Evolutionary conservation across 2,113 vertebrate species (phyloP), one percentile per base, ranked within the genome.

Genomic region (Porphyrio hochstetteri): DNA sequence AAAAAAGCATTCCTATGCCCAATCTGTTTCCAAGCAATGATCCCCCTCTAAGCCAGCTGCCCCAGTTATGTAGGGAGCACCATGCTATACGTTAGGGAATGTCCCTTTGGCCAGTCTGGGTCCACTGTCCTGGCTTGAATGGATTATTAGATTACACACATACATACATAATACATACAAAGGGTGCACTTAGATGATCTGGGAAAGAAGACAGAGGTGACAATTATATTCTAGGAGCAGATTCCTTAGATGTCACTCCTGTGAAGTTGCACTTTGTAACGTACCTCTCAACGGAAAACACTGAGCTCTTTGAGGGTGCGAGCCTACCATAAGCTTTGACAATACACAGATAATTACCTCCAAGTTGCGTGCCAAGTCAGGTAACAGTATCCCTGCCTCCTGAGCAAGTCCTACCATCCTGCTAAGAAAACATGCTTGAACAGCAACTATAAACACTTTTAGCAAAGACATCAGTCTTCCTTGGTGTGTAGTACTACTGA

Each of bases 261-360:
- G 36, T 17, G 28, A 88, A 2, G 2, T 0, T 61, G 55, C 33
- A 38, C 9, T 35, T 82, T 52, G 31, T 55, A 72, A 82, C 0
- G 0, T 36, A 11, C 35, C 17, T 50, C 71, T 72, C 0, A 6
- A 78, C 74, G 71, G 67, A 42, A 67, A 78, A 50, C 13, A 74
- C 1, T 19, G 28, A 77, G 53, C 42, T 48, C 11, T 75, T 52
- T 36, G 23, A 68, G 11, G 27, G 11, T 59, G 21, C 55, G 31
- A 33, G 14, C 8, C 48, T 57, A 40, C 42, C 11, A 7, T 11
- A 70, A 65, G 31, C 31, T 74, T 42, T 77, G 27, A 48, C 63
- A 88, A 57, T 9, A 48, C 18, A 55, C 9, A 77, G 24, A 36
- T 16, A 2, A 81, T 0, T 36, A 16, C 9, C n/a, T 59, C 56